Evolutionary conservation across 1,140 invertebrate species (phyloP), one percentile per base, ranked within the genome.

Genomic region (Potamilus streckersoni): DNA sequence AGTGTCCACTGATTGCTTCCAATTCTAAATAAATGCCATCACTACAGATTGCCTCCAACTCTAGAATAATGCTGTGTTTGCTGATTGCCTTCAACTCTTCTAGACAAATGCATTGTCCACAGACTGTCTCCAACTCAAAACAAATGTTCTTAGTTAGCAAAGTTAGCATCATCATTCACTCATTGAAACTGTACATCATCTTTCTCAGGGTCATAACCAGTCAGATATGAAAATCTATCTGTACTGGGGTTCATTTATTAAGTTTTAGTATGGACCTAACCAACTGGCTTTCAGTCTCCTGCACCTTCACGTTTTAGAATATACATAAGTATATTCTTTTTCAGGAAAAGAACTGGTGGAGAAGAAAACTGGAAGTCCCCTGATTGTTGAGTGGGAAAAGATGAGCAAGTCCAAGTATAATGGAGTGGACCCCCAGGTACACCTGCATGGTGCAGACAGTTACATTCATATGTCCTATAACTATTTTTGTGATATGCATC

Each of bases 381-480:
- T 99, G 0, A 86, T 91, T 20, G 92, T 93, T 71, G 89, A 92
- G 23, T 98, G 95, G 95, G 98, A 99, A 87, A 99, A 99, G 92
- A 99, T 99, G 98, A 98, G 96, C 78, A 99, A 99, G 91, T 99
- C 98, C 1, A 99, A 99, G 91, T 89, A 94, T 71, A 99, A 99
- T 91, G 98, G 98, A 1, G 94, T 98, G 19, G 95, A 98, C 90
- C 98, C 98, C n/a, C 89, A 94, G 80, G 93, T 90, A 71, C 71
- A 77, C 70, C 56, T 23, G 19, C 19, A 62, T 62, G 12, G 60
- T 23, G 23, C 60, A 62, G 19, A n/a, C 19, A n/a, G 19, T 62
- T 4, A 19, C 20, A 23, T 13, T 62, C 12, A 62, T 19, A 62
- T n/a, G 20, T 66, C 19, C n/a, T 38, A 5, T 17, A 66, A 19